phyloP scores from a whole-genome alignment of 2,797 vertebrate genomes.

The Artibeus lituratus region DNA sequence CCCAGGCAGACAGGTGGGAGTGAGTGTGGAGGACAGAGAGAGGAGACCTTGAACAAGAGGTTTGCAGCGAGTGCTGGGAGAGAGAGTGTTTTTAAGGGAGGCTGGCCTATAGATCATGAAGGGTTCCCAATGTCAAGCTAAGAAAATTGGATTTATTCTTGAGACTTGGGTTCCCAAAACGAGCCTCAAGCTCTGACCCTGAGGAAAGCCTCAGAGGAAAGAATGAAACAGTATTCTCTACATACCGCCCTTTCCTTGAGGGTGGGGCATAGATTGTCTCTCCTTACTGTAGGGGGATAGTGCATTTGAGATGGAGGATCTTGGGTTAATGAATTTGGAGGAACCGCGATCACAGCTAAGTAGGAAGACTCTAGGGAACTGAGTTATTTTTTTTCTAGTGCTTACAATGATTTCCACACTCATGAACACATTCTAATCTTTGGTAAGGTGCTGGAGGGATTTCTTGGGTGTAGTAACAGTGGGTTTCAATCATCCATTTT shows the following conservation, averaged over 20 bases:
- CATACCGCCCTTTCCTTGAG: background rate
- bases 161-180: background rate
- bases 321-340: background rate
- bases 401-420: background rate
- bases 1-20: background rate
- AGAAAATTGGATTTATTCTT: background rate
- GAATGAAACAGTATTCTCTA: background rate
- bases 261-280: background rate
- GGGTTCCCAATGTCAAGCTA: background rate
- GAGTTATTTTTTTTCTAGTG: background rate
- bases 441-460: background rate
- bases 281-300: background rate
- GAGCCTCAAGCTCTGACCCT: background rate
- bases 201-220: background rate
- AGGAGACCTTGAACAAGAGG: background rate
- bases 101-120: background rate
- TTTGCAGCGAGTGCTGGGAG: rapidly evolving
- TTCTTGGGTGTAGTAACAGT: background rate
- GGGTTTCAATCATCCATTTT: background rate
- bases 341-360: rapidly evolving
- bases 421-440: background rate
- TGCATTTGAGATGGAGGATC: background rate
- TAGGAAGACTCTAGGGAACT: background rate
- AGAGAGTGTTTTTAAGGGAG: background rate
- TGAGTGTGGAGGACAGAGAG: background rate